phyloP scores from a whole-genome alignment of 2,797 vertebrate genomes.

The Odontamblyopus lacepedii region DNA sequence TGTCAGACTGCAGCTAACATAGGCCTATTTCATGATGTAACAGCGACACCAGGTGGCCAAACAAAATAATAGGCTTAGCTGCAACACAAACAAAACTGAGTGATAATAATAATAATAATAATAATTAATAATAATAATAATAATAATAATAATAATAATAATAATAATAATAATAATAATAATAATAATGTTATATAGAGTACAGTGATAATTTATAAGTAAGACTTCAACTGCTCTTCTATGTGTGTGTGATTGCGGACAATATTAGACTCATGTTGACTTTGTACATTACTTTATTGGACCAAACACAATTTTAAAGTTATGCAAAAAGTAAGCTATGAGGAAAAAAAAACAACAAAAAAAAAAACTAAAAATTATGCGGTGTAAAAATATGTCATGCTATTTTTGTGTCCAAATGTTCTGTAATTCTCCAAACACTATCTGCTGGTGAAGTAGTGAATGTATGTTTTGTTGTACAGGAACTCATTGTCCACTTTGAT shows the following conservation, averaged over 20 bases:
- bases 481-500: conserved; percentile 76
- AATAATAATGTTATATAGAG: no score
- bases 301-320: background rate
- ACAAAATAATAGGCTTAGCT: background rate
- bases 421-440: conserved; percentile 27
- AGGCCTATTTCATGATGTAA: background rate
- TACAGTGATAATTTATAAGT: no score
- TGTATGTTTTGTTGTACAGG: conserved; percentile 79
- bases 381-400: background rate
- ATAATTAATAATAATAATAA: no score
- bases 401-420: background rate
- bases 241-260: background rate
- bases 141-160: no score
- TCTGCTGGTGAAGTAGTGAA: conserved; percentile 70
- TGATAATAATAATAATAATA: no score
- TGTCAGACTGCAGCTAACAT: no score
- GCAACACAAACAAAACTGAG: background rate
- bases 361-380: background rate
- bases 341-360: no score
- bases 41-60: conserved; percentile 56
- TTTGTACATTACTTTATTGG: conserved; percentile 2
- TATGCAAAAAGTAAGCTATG: no score
- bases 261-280: background rate
- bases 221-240: no score
- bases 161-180: no score